Evolutionary conservation across 2,888 invertebrate species (phyloP).

Genomic region (Eupelmus urozonus): DNA sequence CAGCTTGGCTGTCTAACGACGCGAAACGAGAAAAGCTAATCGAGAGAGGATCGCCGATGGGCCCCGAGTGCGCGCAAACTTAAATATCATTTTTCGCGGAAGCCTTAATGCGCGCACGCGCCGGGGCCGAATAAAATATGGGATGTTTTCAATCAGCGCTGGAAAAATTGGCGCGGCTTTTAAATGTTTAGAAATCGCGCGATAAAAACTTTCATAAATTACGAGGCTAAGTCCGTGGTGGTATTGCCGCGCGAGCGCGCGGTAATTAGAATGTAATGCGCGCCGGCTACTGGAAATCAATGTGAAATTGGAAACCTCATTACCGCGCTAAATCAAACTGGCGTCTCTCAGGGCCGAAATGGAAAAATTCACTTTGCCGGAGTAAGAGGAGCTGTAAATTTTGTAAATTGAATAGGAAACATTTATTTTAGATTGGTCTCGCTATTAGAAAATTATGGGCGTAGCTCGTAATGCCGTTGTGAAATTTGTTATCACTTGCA

Average conservation of each 20-base stretch:
- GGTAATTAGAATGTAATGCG: conserved; percentile 46
- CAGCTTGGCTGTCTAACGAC: too few species aligned
- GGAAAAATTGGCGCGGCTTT: conserved; percentile 64
- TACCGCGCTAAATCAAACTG: conserved; percentile 56
- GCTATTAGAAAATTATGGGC: too few species aligned
- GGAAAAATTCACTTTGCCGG: conserved; percentile 18
- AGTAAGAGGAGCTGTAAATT: conserved; percentile 33
- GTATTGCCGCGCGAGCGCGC: background rate
- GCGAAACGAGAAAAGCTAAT: background rate
- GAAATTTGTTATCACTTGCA: too few species aligned
- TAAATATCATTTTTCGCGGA: conserved; percentile 60
- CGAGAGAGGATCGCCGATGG: conserved; percentile 13
- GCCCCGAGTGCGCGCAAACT: too few species aligned
- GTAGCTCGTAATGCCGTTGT: too few species aligned
- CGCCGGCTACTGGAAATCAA: conserved; percentile 19
- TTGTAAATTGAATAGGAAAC: background rate
- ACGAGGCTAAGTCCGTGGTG: background rate
- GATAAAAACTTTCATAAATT: conserved; percentile 55
- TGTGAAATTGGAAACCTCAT: conserved; percentile 39
- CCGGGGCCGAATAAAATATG: conserved; percentile 26
- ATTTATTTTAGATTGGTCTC: too few species aligned
- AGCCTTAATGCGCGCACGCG: conserved; percentile 47
- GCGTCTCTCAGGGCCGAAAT: conserved; percentile 2
- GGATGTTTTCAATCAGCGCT: conserved; percentile 43
- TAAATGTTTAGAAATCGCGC: conserved; percentile 59